These are phyloP conservation scores for Stegophylla sp. DNA, from an alignment of 2,888 invertebrate genomes.

Conservation along the genomic window DNA sequence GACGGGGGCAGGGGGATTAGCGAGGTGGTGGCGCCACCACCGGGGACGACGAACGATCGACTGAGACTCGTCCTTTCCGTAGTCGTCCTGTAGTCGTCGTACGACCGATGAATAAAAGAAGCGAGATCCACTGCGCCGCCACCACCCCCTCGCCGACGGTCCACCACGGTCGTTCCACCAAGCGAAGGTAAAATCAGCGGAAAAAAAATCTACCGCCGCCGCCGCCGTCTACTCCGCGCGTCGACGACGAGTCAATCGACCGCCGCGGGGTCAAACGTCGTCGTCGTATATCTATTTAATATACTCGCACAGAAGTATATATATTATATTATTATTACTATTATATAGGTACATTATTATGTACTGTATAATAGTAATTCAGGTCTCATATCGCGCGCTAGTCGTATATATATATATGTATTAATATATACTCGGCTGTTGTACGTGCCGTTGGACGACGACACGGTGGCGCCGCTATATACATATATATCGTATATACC, in stretches of 20 bases:
- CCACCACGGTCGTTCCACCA: neutral
- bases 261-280: constrained; percentile 44
- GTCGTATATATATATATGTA: neutral
- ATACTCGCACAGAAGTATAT: neutral
- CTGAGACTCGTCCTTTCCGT: neutral
- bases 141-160: neutral
- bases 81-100: neutral
- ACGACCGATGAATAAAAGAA: constrained; percentile 42
- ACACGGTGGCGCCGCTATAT: constrained; percentile 5
- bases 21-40: constrained; percentile 37
- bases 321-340: neutral
- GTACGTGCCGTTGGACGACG: constrained; percentile 7
- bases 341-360: neutral
- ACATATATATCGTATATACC: no score
- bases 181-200: constrained; percentile 10
- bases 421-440: neutral
- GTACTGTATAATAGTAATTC: neutral
- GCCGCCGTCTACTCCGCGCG: neutral
- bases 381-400: constrained; percentile 31
- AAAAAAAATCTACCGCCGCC: neutral
- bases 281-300: neutral
- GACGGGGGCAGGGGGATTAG: neutral
- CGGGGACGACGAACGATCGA: constrained; percentile 17
- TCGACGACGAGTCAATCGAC: constrained; percentile 46
- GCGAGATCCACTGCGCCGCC: neutral